Evolutionary conservation across 92 coral and sea anemone species (phyloP).

Genomic region (Porites rus): DNA sequence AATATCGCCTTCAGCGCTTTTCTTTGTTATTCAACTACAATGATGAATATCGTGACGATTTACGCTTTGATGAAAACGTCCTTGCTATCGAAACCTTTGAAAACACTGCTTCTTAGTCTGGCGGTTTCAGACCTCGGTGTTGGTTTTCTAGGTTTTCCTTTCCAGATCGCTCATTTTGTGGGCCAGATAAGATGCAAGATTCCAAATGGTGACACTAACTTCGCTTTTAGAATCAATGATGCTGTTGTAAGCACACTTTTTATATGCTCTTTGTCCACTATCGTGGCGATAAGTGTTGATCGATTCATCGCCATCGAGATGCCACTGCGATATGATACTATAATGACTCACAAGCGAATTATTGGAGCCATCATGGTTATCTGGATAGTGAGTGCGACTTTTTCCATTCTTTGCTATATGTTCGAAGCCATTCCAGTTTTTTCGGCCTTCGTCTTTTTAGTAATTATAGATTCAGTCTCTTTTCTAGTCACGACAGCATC

Average conservation of each 20-base stretch:
- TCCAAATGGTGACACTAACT: constrained; percentile 16
- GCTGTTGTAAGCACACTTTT: not conserved
- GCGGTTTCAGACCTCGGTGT: constrained; percentile 23
- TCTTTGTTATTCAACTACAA: constrained; percentile 3
- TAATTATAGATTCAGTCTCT: not conserved
- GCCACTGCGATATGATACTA: constrained; percentile 9
- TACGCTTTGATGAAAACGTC: constrained; percentile 10
- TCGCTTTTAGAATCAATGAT: not conserved
- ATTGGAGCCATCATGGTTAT: not conserved
- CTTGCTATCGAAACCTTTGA: not conserved
- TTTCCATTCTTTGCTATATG: not conserved
- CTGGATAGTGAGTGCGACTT: not conserved
- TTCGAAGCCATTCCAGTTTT: not conserved
- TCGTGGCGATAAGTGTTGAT: constrained; percentile 22
- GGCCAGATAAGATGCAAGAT: constrained; percentile 10
- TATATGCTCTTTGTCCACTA: constrained; percentile 4
- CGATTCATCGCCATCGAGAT: constrained; percentile 17
- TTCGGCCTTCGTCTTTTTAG: not conserved
- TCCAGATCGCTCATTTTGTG: constrained; percentile 5
- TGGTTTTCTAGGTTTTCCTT: constrained; percentile 12
- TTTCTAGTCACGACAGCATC: not conserved
- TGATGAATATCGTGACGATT: constrained; percentile 2
- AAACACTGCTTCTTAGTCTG: constrained; percentile 3
- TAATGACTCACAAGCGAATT: constrained; percentile 5
- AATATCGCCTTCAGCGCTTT: not conserved